Base-by-base conservation (phyloP, 2,888 invertebrate species). In the Syritta pipiens region DNA sequence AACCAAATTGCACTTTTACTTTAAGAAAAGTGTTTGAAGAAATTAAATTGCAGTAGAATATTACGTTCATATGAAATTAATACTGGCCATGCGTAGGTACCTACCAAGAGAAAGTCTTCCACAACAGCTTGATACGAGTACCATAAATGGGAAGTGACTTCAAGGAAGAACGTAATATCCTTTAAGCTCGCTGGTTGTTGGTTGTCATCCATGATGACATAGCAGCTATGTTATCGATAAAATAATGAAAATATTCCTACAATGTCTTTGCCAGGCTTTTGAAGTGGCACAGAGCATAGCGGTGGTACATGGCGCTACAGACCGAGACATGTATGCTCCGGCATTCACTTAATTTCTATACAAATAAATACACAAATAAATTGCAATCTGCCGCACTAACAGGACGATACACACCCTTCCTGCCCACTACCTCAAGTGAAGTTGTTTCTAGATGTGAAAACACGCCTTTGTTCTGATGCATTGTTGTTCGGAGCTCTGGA, bases 311-410 rank as follows among this genome's bases (percentile, higher is more conserved):
- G n/a, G n/a, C n/a, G n/a, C 0, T 5, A 22, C 20, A 20, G 14
- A 3, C 2, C 9, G 1, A 4, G 20, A 26, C 51, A 28, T 65
- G 51, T 51, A 49, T 44, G 22, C 30, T 7, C 12, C n/a, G 1
- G 22, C 22, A 63, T 49, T 76, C 42, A 49, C 42, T 69, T 69
- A 62, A 76, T 63, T 76, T 57, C 57, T 44, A 22, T 49, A 69
- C 55, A 62, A 75, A 68, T 63, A 65, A 72, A 65, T 65, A 12
- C 55, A 24, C 55, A 72, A 65, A 67, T 63, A 69, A 76, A 51
- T 63, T 63, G 35, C 42, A 76, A 57, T 76, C 57, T 62, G 19
- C 35, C 42, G 22, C 35, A 55, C 40, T 7, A n/a, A 32, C 53
- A 40, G 19, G 46, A 75, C 7, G 42, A 9, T 46, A 59, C 40